These are phyloP conservation scores for Synergus japonicus DNA, from an alignment of 2,888 invertebrate species.

Conservation along the genomic window DNA sequence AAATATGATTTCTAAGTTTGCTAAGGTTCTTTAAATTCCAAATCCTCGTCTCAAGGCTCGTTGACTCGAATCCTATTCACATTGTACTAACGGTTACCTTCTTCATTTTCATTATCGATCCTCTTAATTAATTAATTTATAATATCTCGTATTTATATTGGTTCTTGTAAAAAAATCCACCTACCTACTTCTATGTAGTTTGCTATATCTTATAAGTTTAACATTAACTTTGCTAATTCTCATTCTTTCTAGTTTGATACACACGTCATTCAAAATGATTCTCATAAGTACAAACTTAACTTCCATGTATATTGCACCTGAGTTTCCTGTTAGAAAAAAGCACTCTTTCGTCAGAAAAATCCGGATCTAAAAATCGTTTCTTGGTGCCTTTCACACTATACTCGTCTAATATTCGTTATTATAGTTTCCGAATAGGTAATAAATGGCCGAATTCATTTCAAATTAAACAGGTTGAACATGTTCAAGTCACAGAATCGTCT, in stretches of 20 bases:
- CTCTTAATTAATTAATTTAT: conserved; percentile 20
- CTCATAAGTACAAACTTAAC: conserved; percentile 51
- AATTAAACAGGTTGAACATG: too few species aligned
- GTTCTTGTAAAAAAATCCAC: conserved; percentile 38
- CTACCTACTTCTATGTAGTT: conserved; percentile 21
- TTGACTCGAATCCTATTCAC: conserved; percentile 62
- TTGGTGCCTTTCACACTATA: not conserved
- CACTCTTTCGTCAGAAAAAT: not conserved
- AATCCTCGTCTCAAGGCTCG: conserved; percentile 44
- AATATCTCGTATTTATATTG: conserved; percentile 1
- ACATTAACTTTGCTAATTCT: conserved; percentile 51
- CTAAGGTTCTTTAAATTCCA: conserved; percentile 28
- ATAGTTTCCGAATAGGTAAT: not conserved
- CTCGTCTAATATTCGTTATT: not conserved
- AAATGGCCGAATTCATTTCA: not conserved
- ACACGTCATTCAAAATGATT: conserved; percentile 48
- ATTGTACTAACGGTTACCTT: conserved; percentile 66
- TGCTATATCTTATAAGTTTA: conserved; percentile 51
- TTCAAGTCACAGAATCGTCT: too few species aligned
- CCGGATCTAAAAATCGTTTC: not conserved
- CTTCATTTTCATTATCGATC: conserved; percentile 51
- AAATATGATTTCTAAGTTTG: not conserved
- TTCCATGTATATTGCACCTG: conserved; percentile 54
- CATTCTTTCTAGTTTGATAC: conserved; percentile 54
- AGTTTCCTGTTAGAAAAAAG: conserved; percentile 50